Percentiles rank a stretch among this genome's conserved stretches.
phyloP scores from a whole-genome alignment of 2,888 invertebrate species.

The Chelonus formosanus region DNA sequence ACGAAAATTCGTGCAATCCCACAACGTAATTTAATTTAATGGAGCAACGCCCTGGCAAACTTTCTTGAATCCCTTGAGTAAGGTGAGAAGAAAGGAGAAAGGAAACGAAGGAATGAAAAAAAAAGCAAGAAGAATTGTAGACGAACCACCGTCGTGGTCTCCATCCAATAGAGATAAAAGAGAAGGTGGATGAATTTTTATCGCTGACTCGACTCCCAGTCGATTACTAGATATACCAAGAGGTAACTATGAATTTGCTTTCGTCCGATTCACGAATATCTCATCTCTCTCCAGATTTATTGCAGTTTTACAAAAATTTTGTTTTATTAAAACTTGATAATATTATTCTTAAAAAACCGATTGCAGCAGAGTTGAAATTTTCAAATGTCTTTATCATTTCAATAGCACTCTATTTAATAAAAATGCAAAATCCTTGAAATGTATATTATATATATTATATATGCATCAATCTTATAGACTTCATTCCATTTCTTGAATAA shows the following conservation, averaged over 20 bases:
- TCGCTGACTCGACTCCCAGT: conserved; percentile 34
- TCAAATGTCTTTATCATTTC: conserved; percentile 3
- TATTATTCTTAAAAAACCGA: background rate
- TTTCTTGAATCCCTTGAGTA: conserved; percentile 43
- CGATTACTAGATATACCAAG: conserved; percentile 23
- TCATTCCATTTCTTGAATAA: conserved; percentile 6
- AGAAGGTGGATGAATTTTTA: conserved; percentile 39
- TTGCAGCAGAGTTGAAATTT: too few species aligned
- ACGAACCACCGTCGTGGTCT: conserved; percentile 15
- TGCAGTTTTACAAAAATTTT: conserved; percentile 1
- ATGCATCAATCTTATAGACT: background rate
- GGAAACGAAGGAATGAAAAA: conserved; percentile 15
- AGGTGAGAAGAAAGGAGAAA: conserved; percentile 30
- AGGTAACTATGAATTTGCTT: background rate
- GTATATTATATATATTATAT: background rate
- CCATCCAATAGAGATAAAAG: conserved; percentile 3
- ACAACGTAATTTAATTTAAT: conserved; percentile 50
- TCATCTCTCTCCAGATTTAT: conserved; percentile 14
- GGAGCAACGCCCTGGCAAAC: conserved; percentile 45
- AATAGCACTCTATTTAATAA: conserved; percentile 17
- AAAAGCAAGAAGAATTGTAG: conserved; percentile 7
- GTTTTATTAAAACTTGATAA: background rate
- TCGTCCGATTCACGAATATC: background rate
- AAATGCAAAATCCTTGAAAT: conserved; percentile 3
- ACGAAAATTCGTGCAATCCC: conserved; percentile 48